These are phyloP conservation scores for Pseudomugil tenellus DNA, from an alignment of 2,797 vertebrate species.

Conservation along the genomic window DNA sequence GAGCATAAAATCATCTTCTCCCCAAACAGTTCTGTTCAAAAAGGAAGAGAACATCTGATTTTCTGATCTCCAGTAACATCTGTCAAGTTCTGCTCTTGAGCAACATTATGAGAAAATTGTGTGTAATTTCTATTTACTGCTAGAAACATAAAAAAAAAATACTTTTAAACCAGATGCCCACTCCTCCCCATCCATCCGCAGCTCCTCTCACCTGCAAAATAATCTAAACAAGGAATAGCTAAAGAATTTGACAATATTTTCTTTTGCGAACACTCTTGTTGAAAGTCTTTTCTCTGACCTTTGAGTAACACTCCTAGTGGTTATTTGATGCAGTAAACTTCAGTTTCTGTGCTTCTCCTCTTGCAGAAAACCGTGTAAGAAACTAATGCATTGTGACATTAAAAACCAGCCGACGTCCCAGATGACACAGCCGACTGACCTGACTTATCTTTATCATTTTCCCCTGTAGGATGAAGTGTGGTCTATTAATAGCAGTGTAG, in stretches of 20 bases:
- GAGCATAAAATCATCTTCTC: background rate
- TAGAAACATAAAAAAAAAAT: background rate
- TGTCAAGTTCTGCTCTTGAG: background rate
- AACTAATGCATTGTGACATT: conserved; percentile 32
- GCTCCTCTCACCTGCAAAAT: background rate
- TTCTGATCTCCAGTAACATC: background rate
- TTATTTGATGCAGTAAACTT: background rate
- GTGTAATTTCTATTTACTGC: conserved; percentile 16
- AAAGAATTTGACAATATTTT: background rate
- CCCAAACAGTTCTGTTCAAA: conserved; percentile 9
- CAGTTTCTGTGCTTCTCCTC: conserved; percentile 3
- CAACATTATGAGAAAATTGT: background rate
- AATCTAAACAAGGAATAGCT: background rate
- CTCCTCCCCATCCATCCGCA: background rate
- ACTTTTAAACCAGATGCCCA: background rate
- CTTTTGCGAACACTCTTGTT: background rate
- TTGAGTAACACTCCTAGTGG: background rate
- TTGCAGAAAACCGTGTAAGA: background rate
- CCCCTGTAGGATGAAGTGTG: conserved; percentile 54
- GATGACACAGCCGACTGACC: conserved; percentile 51
- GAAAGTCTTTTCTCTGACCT: conserved; percentile 12
- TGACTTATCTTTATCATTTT: conserved; percentile 49
- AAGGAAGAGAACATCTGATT: conserved; percentile 14
- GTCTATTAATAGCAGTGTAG: conserved; percentile 53
- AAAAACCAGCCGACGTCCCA: conserved; percentile 39